Evolutionary conservation across 1,140 invertebrate species (phyloP), one percentile per base, ranked within the genome.

Genomic region (Planococcus citri): DNA sequence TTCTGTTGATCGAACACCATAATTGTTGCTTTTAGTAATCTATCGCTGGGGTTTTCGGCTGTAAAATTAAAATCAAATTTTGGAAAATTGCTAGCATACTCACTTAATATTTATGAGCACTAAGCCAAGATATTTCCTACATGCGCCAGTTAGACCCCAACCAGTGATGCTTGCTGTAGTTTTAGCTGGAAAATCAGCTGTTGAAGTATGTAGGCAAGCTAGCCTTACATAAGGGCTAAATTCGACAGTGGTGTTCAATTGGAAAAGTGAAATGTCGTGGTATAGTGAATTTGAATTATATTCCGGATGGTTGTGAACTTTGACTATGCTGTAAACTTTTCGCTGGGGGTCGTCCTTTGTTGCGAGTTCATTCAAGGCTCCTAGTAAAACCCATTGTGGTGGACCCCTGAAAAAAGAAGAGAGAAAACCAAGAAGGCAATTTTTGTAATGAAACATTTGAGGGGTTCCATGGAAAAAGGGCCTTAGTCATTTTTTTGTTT

Each of bases 101-200:
- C n/a, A n/a, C n/a, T n/a, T n/a, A 25, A 6, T 33, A 70, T n/a
- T 58, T n/a, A 29, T 57, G n/a, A 21, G 27, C 20, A 9, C 2
- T 6, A 72, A 33, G 29, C 29, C 12, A 33, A 12, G 29, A 33
- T 33, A 33, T 3, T 3, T 6, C 3, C 6, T n/a, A 79, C 79
- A 73, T 70, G 76, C 77, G 12, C 76, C 76, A 0, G 77, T 79
- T 10, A 73, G 71, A n/a, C 83, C 83, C 82, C 82, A 85, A 27
- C 83, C 83, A 51, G 80, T 80, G 3, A 80, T 80, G 2, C 78
- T 74, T 1, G 77, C 76, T 57, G 6, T 8, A 22, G 4, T n/a
- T 4, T 20, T 75, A 77, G 1, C 27, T 14, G 14, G 27, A n/a
- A n/a, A n/a, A 2, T 8, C 21, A 17, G 20, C 24, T 1, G 1